A percentile compares a stretch with the other conserved stretches of the same genome.
These are phyloP conservation scores for Ptilodon capucinus DNA, from an alignment of 2,888 invertebrate species.

Conservation along the genomic window DNA sequence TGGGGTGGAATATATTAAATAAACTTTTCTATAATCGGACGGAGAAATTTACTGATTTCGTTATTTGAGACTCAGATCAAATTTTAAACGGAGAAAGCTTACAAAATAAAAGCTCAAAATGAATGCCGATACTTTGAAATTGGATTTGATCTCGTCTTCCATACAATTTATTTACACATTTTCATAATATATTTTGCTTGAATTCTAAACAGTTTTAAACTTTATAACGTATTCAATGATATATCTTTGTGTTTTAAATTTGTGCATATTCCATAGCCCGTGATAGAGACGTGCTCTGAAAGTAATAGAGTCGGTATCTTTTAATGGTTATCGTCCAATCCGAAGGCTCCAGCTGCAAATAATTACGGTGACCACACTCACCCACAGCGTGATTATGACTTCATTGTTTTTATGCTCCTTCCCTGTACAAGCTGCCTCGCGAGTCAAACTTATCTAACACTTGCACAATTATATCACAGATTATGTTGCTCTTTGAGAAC, in stretches of 20 bases:
- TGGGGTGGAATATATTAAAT: conserved; percentile 4
- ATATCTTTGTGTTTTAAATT: no score
- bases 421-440: no score
- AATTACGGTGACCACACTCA: not conserved
- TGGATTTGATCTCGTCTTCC: not conserved
- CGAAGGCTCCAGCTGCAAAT: not conserved
- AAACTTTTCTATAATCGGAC: conserved; percentile 8
- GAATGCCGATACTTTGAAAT: not conserved
- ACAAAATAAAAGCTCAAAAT: not conserved
- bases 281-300: not conserved
- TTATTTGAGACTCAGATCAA: not conserved
- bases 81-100: not conserved
- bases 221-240: no score
- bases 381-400: not conserved
- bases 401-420: not conserved
- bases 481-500: no score
- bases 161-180: not conserved
- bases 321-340: not conserved
- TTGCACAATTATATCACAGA: no score
- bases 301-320: not conserved
- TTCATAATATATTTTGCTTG: not conserved
- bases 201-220: no score
- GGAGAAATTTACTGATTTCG: not conserved
- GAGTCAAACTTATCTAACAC: no score
- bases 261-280: not conserved